Evolutionary conservation across 2,797 vertebrate species (phyloP), one percentile per base, ranked within the genome.

Genomic region (Tachyglossus aculeatus): DNA sequence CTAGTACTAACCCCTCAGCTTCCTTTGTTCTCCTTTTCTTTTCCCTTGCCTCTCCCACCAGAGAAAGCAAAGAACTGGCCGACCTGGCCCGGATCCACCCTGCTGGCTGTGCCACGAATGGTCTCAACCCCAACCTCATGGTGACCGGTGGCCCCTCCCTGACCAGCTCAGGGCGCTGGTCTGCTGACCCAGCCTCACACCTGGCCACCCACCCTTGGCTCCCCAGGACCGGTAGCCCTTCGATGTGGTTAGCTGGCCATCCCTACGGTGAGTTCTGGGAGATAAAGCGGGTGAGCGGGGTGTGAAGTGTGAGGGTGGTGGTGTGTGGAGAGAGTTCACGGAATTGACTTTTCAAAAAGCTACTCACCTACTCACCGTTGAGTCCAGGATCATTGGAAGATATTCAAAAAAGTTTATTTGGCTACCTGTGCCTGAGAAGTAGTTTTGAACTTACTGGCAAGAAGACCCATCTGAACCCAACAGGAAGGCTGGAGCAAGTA

Each of bases 11-110:
- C 16, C 0, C 0, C 5, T 48, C 43, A 63, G 2, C 79, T 37
- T 19, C 34, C 64, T 29, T 43, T 4, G 70, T 14, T 61, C 16
- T 74, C 18, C 63, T 16, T 74, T 16, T 82, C 29, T 38, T n/a
- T n/a, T n/a, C n/a, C n/a, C n/a, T n/a, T n/a, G n/a, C n/a, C n/a
- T n/a, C n/a, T 77, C n/a, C 45, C 77, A 52, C n/a, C 67, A 99
- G 98, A 89, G 97, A 98, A 86, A 96, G 95, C 77, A 99, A 99
- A 85, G 96, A 98, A 82, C 88, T 99, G 88, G 93, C 96, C 0
- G 97, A 99, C 78, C 94, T 96, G 65, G 93, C 96, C 41, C 95
- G 95, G 66, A 93, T 98, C 73, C 97, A 97, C 81, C 94, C 96
- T 0, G 77, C 94, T 0, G 82, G 95, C 71, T 92, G 96, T 2